Conservation (phyloP, 1,140 invertebrate genomes). For the Ips typographus region DNA sequence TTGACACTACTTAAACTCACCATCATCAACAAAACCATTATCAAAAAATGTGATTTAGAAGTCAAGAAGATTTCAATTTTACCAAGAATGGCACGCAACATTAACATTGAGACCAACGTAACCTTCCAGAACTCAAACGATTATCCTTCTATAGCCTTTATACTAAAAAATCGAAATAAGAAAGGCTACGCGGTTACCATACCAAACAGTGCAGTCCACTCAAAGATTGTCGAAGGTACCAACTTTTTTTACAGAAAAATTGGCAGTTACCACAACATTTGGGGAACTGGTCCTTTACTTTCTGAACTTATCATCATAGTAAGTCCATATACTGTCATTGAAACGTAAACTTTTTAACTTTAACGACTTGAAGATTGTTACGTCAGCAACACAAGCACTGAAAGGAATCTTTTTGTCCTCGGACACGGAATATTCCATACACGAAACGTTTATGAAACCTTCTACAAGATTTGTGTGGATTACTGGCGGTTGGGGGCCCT, state of each 20-base stretch:
- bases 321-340: slow-evolving; percentile 34
- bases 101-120: slow-evolving; percentile 44
- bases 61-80: slow-evolving; percentile 57
- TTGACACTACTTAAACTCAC: slow-evolving; percentile 2
- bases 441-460: slow-evolving; percentile 47
- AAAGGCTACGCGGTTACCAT: slow-evolving; percentile 47
- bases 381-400: slow-evolving; percentile 32
- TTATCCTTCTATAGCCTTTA: slow-evolving; percentile 45
- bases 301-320: slow-evolving; percentile 63
- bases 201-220: slow-evolving; percentile 45
- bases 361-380: slow-evolving; percentile 24
- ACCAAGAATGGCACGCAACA: slow-evolving; percentile 47
- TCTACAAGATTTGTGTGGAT: slow-evolving; percentile 57
- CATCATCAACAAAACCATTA: neutral
- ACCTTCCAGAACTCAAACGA: slow-evolving; percentile 25
- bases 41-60: slow-evolving; percentile 48
- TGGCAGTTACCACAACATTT: slow-evolving; percentile 55
- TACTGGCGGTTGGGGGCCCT: slow-evolving; percentile 58
- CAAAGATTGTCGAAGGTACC: slow-evolving; percentile 55
- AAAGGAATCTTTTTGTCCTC: slow-evolving; percentile 46
- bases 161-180: slow-evolving; percentile 52
- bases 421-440: slow-evolving; percentile 48
- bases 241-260: slow-evolving; percentile 57
- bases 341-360: neutral
- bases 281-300: slow-evolving; percentile 59